Evolutionary conservation across 2,113 vertebrate genomes (phyloP).

Genomic region (Saiga tatarica): DNA sequence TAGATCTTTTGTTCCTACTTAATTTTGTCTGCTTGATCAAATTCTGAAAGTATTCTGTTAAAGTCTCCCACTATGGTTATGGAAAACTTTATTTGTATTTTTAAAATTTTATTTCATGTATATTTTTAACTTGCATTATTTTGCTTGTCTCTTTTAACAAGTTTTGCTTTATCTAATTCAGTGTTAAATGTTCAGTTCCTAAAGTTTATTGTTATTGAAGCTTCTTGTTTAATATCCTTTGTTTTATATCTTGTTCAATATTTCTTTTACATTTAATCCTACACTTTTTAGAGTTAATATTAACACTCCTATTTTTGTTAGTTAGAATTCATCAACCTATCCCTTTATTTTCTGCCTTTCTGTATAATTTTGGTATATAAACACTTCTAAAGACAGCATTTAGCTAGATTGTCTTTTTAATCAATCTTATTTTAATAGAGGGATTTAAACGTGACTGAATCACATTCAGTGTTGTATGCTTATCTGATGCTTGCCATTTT

Average conservation of each 20-base stretch:
- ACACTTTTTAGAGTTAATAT: neutral
- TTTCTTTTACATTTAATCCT: constrained; percentile 16
- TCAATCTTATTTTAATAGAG: constrained; percentile 3
- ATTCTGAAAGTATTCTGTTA: constrained; percentile 30
- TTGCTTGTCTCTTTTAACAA: neutral
- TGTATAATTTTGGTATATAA: neutral
- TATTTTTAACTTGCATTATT: neutral
- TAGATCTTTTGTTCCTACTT: constrained; percentile 3
- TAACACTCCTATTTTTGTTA: neutral
- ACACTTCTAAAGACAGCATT: neutral
- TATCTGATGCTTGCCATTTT: neutral
- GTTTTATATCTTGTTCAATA: neutral
- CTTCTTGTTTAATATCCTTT: neutral
- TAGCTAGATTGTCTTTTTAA: neutral
- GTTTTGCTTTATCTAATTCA: neutral
- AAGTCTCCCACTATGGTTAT: neutral
- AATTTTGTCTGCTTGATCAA: constrained; percentile 12
- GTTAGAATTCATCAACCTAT: neutral
- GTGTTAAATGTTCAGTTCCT: neutral
- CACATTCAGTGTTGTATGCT: neutral
- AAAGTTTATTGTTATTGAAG: neutral
- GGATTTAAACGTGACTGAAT: neutral
- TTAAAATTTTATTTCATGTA: neutral
- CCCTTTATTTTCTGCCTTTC: neutral
- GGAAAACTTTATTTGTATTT: neutral